Evolutionary conservation across 53 echinoderm and acorn worm species (phyloP), one percentile per base, ranked within the genome.

Genomic region (Apostichopus leukothele): DNA sequence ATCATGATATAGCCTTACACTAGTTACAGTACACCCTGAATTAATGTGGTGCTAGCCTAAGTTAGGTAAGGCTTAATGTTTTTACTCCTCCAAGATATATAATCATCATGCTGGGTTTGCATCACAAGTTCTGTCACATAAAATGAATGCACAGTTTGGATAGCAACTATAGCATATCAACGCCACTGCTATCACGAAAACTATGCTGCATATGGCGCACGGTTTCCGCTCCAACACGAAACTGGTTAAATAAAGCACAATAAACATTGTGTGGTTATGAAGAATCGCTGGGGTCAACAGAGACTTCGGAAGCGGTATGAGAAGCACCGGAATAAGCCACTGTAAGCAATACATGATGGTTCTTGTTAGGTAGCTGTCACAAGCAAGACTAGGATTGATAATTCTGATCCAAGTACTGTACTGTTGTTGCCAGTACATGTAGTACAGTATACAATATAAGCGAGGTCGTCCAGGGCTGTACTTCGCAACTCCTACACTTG

Each of bases 181-280:
- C 1, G 83, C 85, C 39, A 96, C 76, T 7, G 99, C 99, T 18
- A 95, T 94, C n/a, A 94, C 83, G 71, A 99, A 99, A 19, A 99
- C 96, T 51, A 89, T 89, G 54, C 95, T 99, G 88, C 99, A 99
- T 79, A 99, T 99, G 0, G 99, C 96, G 83, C 99, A 99, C 7
- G 99, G 99, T 87, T 96, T 96, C 16, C 99, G 76, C 78, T 99
- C 99, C 25, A 99, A 83, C 52, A 96, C 96, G 89, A 99, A 99
- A 63, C 99, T 93, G 12, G 99, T 91, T 55, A 99, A 89, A 80
- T 99, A 99, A 88, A 99, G 91, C 74, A 94, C 90, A 71, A 99
- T 94, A 87, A 99, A 99, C 99, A 99, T 99, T n/a, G 92, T 96
- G 86, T 99, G 94, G 91, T 96, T 94, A 85, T 99, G 99, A 51